Evolutionary conservation across 2,113 vertebrate species (phyloP), one percentile per base, ranked within the genome.

Genomic region (Ahaetulla prasina): DNA sequence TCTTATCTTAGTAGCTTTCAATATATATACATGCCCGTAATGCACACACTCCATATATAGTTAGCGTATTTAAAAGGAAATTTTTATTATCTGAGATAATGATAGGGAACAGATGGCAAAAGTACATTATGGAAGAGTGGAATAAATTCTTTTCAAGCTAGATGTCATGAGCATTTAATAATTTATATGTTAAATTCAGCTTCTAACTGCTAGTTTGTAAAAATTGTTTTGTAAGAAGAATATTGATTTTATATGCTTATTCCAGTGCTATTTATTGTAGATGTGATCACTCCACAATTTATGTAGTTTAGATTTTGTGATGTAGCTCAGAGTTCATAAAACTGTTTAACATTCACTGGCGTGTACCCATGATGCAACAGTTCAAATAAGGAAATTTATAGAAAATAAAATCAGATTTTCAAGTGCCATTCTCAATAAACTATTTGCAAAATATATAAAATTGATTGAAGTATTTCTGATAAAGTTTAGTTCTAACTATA

Each of bases 1-100:
- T 88, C 94, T 84, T 90, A 74, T 92, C 86, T 84, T 93, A 57
- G 18, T 95, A 86, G 89, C 93, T 91, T 89, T 93, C 53, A 91
- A 68, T 89, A 0, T 11, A 14, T n/a, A 92, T 93, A 94, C 90
- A 39, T 85, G 50, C 14, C 27, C 14, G 9, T 93, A 91, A 95
- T 91, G n/a, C 88, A 54, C 30, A 63, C 87, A 30, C 23, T 89
- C 39, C 86, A 85, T 94, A 90, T 88, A 45, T 45, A n/a, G 35
- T 27, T 57, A 94, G 87, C 85, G 39, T 91, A 39, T 55, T 88
- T 94, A 91, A 90, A 92, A 90, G 91, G 53, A 8, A 93, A 39
- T 3, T 11, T 45, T 27, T 87, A 92, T 92, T n/a, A 74, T 84
- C 60, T 50, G 14, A 60, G 14, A 25, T 30, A 39, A 63, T 9